Evolutionary conservation across 2,888 invertebrate species (phyloP), one percentile per base, ranked within the genome.

Genomic region (Periphyllus acericola): DNA sequence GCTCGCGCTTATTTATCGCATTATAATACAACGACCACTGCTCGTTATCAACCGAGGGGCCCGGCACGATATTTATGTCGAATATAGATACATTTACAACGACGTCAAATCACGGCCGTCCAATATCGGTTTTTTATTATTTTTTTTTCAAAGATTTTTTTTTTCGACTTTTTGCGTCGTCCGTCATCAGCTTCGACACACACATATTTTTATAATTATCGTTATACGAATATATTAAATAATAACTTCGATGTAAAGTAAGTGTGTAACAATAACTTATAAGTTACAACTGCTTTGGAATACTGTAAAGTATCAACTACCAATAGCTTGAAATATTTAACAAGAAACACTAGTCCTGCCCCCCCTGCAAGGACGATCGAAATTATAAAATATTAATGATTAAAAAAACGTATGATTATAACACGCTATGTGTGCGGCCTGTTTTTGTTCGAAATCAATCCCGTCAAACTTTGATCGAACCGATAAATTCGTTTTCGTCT

Each of bases 1-100:
- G 74, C 46, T 60, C 74, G 55, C 87, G 87, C 66, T 87, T 87
- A 87, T 87, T 87, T 87, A 87, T 87, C 87, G 72, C 81, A 81
- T 87, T 87, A 87, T 87, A 87, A 87, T 87, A 81, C 87, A 66
- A 87, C 79, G 21, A 71, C 86, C 60, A 40, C 79, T 29, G 86
- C 81, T 87, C 87, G 87, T 87, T 87, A 87, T 40, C 80, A 66
- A 60, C 81, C 81, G 55, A 87, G 81, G 55, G 81, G 74, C 79
- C 55, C 71, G 36, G 29, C 71, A 55, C 71, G 71, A 86, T 80
- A 86, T 85, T 78, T 76, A 80, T 79, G 80, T 71, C 86, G 71
- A 55, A 71, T 46, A n/a, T 71, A 32, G 71, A 80, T 60, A 74
- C 71, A 72, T 86, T 86, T 86, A 72, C 86, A 55, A 79, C 79